phyloP scores from a whole-genome alignment of 1,140 invertebrate genomes.

The Caenorhabditis remanei region DNA sequence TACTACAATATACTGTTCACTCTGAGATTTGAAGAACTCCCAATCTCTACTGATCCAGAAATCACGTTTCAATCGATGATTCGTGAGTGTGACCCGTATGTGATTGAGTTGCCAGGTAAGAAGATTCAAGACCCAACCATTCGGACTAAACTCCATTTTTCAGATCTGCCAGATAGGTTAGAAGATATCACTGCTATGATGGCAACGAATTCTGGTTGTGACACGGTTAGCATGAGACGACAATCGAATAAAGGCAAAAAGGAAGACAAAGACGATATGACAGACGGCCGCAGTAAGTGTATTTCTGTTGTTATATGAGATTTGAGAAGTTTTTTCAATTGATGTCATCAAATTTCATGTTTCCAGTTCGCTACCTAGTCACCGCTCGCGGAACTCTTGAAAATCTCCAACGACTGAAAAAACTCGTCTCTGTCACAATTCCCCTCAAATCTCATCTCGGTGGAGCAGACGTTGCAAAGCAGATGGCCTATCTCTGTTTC shows the following conservation, averaged over 20 bases:
- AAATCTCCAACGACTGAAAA: background rate
- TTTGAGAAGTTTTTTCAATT: too few relatives aligned
- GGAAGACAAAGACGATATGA: too few relatives aligned
- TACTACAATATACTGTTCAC: constrained; percentile 60
- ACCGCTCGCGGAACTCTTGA: constrained; percentile 43
- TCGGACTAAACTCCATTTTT: background rate
- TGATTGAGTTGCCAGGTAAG: constrained; percentile 47
- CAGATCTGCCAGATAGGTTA: background rate
- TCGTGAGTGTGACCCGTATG: constrained; percentile 48
- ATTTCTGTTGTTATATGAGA: background rate
- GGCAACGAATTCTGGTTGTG: too few relatives aligned
- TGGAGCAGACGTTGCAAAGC: background rate
- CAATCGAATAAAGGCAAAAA: too few relatives aligned
- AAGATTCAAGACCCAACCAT: background rate
- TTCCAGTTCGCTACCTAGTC: constrained; percentile 29
- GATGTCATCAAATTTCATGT: background rate
- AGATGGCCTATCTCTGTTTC: constrained; percentile 8
- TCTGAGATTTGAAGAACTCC: constrained; percentile 59
- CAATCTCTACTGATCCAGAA: background rate
- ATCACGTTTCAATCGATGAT: background rate
- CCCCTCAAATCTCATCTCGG: background rate
- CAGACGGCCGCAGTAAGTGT: background rate
- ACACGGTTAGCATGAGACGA: too few relatives aligned
- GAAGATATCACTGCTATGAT: background rate
- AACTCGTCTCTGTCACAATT: background rate